Evolutionary conservation across 2,797 vertebrate species (phyloP).

Genomic region (Eospalax fontanierii): DNA sequence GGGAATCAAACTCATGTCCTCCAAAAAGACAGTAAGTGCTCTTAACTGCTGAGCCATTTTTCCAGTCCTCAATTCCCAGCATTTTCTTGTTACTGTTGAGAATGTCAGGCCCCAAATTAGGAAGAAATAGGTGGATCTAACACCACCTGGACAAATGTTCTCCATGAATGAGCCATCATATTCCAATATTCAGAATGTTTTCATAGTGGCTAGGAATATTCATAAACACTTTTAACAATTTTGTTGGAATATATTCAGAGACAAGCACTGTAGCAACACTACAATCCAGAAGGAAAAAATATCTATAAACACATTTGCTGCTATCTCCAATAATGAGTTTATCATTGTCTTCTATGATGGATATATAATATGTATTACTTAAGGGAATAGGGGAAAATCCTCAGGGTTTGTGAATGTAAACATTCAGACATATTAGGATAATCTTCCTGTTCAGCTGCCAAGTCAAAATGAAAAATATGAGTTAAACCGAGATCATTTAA

Average conservation of each 20-base stretch:
- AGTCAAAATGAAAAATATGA: too few species aligned
- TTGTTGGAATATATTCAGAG: constrained; percentile 9
- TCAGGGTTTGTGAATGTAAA: background rate
- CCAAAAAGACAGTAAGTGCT: too few species aligned
- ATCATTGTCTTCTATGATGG: background rate
- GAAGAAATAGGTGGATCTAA: background rate
- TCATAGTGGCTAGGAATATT: background rate
- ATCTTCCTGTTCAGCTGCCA: background rate
- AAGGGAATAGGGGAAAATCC: accelerated
- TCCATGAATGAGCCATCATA: background rate
- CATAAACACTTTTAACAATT: background rate
- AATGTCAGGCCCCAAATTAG: background rate
- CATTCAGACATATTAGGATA: background rate
- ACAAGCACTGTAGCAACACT: background rate
- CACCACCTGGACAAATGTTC: background rate
- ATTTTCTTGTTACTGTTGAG: background rate
- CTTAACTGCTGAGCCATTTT: too few species aligned
- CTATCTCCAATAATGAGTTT: background rate
- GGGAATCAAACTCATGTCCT: too few species aligned
- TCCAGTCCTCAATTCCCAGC: too few species aligned
- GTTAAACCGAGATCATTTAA: background rate
- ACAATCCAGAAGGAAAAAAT: background rate
- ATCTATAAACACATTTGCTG: background rate
- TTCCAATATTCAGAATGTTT: background rate
- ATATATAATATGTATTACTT: background rate